These are phyloP conservation scores for Meloidogyne hapla DNA, from an alignment of 1,140 invertebrate species.

Conservation along the genomic window DNA sequence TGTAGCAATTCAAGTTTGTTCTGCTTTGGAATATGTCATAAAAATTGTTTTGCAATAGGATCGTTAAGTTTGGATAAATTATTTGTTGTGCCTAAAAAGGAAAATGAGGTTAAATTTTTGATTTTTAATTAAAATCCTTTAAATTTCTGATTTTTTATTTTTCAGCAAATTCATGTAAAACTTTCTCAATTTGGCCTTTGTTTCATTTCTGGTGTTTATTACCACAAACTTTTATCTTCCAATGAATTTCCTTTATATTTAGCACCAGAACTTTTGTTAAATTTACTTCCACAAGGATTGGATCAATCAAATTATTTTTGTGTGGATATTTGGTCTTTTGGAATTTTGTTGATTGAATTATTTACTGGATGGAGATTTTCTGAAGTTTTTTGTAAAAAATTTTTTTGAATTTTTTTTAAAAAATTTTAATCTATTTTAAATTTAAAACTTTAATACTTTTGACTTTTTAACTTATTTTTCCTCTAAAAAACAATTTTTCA, in stretches of 20 bases:
- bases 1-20: slow-evolving; percentile 26
- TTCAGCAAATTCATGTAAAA: slow-evolving; percentile 22
- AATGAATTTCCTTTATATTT: slow-evolving; percentile 33
- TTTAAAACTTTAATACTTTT: no score
- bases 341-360: slow-evolving; percentile 43
- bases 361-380: slow-evolving; percentile 26
- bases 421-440: no score
- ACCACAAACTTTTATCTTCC: slow-evolving; percentile 7
- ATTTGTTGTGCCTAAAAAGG: neutral
- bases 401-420: slow-evolving; percentile 29
- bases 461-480: no score
- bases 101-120: slow-evolving; percentile 6
- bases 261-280: slow-evolving; percentile 42
- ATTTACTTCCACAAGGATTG: slow-evolving; percentile 4
- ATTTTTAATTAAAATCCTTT: no score
- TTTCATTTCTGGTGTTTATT: slow-evolving; percentile 10
- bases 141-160: slow-evolving; percentile 3
- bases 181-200: slow-evolving; percentile 23
- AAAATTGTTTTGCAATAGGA: slow-evolving; percentile 38
- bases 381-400: slow-evolving; percentile 39
- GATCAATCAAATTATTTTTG: slow-evolving; percentile 32
- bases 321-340: slow-evolving; percentile 46
- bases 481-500: neutral
- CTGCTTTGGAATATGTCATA: slow-evolving; percentile 43
- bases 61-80: slow-evolving; percentile 20